Conservation (phyloP, 1,140 invertebrate species). For the Drosophila rufa region DNA sequence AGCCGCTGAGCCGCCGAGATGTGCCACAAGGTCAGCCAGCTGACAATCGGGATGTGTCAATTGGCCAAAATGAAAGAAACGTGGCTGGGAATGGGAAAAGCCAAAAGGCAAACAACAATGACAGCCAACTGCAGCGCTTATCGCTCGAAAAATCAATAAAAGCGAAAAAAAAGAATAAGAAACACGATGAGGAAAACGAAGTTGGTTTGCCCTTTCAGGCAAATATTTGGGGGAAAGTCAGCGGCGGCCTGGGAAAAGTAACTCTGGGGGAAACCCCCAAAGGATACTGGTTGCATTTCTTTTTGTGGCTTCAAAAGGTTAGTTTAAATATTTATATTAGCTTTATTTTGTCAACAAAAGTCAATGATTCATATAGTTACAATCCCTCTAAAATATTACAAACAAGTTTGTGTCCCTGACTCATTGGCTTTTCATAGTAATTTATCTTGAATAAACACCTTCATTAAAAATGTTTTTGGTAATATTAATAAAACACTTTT, state of each 20-base stretch:
- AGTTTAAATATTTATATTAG: no score
- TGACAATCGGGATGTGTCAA: constrained; percentile 46
- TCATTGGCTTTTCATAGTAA: background rate
- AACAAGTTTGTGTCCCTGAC: background rate
- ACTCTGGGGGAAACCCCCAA: background rate
- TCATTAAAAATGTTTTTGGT: background rate
- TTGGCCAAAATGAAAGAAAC: constrained; percentile 24
- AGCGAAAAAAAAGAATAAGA: constrained; percentile 12
- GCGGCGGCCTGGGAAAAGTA: constrained; percentile 16
- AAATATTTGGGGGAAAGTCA: constrained; percentile 26
- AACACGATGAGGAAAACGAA: constrained; percentile 2
- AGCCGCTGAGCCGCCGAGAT: background rate
- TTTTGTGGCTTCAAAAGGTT: background rate
- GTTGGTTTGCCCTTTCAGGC: constrained; percentile 27
- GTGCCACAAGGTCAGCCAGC: constrained; percentile 59
- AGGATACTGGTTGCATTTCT: background rate
- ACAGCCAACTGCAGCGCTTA: constrained; percentile 49
- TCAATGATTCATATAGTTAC: background rate
- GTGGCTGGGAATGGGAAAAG: constrained; percentile 43
- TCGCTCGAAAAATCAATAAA: constrained; percentile 60
- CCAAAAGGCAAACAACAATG: constrained; percentile 27
- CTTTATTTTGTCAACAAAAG: background rate
- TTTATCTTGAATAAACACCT: background rate
- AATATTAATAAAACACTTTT: background rate
- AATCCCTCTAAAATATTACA: background rate